Evolutionary conservation across 2,888 invertebrate species (phyloP).

Genomic region (Conchocele bisecta): DNA sequence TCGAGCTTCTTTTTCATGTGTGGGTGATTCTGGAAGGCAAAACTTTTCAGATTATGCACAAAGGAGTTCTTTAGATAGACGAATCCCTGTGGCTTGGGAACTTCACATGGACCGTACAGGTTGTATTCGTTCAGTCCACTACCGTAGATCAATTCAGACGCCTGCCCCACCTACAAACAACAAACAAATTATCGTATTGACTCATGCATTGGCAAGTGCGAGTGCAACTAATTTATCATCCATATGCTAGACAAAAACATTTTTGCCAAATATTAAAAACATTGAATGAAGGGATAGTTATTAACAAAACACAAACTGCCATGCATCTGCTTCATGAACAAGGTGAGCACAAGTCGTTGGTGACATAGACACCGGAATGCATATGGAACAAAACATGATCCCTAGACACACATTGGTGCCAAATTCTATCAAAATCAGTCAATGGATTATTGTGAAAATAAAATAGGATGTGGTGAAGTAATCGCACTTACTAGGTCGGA

Average conservation of each 20-base stretch:
- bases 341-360: too few species aligned
- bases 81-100: constrained; percentile 50
- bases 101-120: constrained; percentile 80
- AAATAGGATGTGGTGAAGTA: too few species aligned
- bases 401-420: too few species aligned
- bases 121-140: constrained; percentile 82
- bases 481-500: constrained; percentile 37
- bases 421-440: too few species aligned
- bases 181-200: too few species aligned
- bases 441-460: too few species aligned
- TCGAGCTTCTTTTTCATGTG: constrained; percentile 50
- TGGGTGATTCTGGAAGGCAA: constrained; percentile 44
- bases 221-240: too few species aligned
- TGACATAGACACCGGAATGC: too few species aligned
- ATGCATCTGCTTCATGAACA: too few species aligned
- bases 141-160: constrained; percentile 50
- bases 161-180: constrained; percentile 58
- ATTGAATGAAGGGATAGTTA: too few species aligned
- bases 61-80: constrained; percentile 52
- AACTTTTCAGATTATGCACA: constrained; percentile 37
- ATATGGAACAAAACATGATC: too few species aligned
- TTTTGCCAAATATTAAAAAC: not conserved
- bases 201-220: not conserved
- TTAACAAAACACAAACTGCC: too few species aligned
- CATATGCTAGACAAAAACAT: not conserved